Percentiles rank a stretch among this genome's conserved stretches.
phyloP scores from a whole-genome alignment of 2,888 invertebrate species.

The Crematogaster levior region DNA sequence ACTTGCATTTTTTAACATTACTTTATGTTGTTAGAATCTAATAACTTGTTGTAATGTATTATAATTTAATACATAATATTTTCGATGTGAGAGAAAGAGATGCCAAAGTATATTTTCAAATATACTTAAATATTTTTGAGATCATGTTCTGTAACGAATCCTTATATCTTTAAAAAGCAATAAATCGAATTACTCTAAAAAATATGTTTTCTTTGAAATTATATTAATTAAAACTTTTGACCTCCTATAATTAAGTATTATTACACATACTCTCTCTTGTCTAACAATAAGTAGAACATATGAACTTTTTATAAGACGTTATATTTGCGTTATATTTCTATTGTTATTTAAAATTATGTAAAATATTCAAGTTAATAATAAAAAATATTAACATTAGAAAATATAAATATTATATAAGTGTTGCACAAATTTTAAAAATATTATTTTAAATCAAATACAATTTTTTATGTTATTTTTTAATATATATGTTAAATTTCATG shows the following conservation, averaged over 20 bases:
- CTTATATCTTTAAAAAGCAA: constrained; percentile 32
- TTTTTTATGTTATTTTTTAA: too few relatives aligned
- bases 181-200: constrained; percentile 3
- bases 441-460: not conserved
- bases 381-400: too few relatives aligned
- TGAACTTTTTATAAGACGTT: not conserved
- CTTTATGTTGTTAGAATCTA: not conserved
- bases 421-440: not conserved
- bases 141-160: constrained; percentile 69
- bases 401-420: not conserved
- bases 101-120: constrained; percentile 74
- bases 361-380: not conserved
- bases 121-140: constrained; percentile 59
- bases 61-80: not conserved
- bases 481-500: not conserved
- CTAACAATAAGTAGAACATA: not conserved
- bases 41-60: not conserved
- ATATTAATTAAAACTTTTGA: not conserved
- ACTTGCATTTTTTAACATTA: not conserved
- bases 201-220: not conserved
- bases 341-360: not conserved
- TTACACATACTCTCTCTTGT: not conserved
- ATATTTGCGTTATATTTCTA: not conserved
- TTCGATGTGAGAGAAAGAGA: constrained; percentile 39
- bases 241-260: not conserved